phyloP scores from a whole-genome alignment of 2,888 invertebrate species.

The Icerya purchasi region DNA sequence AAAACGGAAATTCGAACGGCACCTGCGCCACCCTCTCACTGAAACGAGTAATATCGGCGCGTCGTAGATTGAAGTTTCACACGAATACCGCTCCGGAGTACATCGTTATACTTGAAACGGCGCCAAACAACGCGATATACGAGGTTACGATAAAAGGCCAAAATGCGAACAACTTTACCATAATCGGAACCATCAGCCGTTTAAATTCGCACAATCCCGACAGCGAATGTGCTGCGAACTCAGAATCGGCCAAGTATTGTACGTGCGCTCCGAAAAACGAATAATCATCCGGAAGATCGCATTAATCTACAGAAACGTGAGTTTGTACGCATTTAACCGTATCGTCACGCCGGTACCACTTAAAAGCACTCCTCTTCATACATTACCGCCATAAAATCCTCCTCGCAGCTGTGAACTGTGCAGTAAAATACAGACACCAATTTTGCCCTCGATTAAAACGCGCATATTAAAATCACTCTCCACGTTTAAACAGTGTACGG shows the following conservation, averaged over 20 bases:
- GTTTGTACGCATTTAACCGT: too few species aligned
- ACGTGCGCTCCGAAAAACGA: neutral
- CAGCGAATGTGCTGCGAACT: neutral
- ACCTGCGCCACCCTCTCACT: slow-evolving; percentile 32
- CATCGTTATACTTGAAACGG: slow-evolving; percentile 44
- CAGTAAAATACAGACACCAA: too few species aligned
- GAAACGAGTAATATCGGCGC: slow-evolving; percentile 31
- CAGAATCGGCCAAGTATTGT: neutral
- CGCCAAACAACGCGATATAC: slow-evolving; percentile 42
- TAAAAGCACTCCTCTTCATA: too few species aligned
- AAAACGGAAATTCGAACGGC: slow-evolving; percentile 17
- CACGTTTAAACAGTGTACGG: too few species aligned
- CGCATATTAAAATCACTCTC: too few species aligned
- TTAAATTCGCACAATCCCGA: neutral
- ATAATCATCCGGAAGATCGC: too few species aligned
- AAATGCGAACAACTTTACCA: neutral
- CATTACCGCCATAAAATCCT: too few species aligned
- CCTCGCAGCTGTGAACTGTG: too few species aligned
- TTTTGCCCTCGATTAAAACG: too few species aligned
- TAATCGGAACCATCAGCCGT: neutral
- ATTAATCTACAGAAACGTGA: too few species aligned
- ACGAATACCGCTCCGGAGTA: slow-evolving; percentile 27
- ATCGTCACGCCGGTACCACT: too few species aligned
- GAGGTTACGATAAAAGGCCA: slow-evolving; percentile 34
- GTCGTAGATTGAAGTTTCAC: slow-evolving; percentile 27